Conservation (phyloP, 2,797 vertebrate genomes). For the Lepus oiostolus region DNA sequence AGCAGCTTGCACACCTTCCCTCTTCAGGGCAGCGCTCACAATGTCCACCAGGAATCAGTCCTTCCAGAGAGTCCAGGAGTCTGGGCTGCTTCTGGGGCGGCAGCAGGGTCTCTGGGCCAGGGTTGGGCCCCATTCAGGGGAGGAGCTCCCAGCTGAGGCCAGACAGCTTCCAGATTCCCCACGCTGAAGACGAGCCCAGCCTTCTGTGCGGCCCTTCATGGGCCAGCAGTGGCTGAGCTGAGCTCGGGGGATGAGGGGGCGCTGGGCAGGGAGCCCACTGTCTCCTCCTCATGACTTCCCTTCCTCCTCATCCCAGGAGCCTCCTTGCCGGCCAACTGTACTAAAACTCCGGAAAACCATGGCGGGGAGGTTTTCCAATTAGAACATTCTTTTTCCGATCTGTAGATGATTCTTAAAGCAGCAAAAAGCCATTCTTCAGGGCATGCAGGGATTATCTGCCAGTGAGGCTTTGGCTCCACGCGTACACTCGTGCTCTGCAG, state of each 20-base stretch:
- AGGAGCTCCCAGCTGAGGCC: constrained; percentile 8
- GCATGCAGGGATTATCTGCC: constrained; percentile 73
- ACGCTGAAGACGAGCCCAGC: background rate
- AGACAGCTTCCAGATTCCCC: background rate
- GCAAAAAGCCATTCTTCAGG: constrained; percentile 77
- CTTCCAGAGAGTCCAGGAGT: background rate
- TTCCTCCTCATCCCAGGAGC: constrained; percentile 79
- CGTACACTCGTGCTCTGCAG: constrained; percentile 60
- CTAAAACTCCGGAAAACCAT: constrained; percentile 85
- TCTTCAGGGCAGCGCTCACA: background rate
- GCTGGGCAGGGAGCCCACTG: constrained; percentile 68
- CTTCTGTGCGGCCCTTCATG: background rate
- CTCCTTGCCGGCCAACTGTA: constrained; percentile 78
- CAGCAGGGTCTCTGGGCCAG: background rate
- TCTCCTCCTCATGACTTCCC: constrained; percentile 79
- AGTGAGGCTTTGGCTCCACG: constrained; percentile 63
- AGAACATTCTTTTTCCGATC: constrained; percentile 85
- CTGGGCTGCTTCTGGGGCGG: background rate
- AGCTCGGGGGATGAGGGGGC: constrained; percentile 50
- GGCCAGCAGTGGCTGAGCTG: background rate
- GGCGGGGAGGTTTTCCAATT: constrained; percentile 85
- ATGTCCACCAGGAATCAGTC: background rate
- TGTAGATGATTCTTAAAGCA: constrained; percentile 80
- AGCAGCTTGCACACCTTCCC: background rate
- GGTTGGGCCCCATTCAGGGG: background rate